Conservation (phyloP, 2,888 invertebrate species). For the Cephus runcator region DNA sequence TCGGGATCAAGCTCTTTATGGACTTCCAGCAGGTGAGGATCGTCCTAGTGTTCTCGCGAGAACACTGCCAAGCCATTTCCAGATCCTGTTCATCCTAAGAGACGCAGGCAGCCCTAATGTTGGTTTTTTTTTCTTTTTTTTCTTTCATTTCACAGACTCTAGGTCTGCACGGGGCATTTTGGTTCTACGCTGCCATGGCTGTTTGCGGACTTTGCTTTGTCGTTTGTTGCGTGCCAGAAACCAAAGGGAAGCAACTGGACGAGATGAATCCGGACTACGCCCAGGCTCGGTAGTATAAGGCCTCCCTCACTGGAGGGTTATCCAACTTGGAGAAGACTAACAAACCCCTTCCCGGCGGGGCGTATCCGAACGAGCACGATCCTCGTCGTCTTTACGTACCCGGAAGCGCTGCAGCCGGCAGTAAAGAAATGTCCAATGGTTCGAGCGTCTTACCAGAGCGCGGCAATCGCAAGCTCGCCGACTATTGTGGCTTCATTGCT, state of each 20-base stretch:
- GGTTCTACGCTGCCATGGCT: constrained; percentile 87
- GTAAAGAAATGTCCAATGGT: background rate
- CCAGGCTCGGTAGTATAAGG: constrained; percentile 65
- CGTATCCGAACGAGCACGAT: constrained; percentile 55
- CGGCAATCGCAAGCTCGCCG: constrained; percentile 41
- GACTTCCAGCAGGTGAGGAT: constrained; percentile 74
- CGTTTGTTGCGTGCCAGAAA: constrained; percentile 88
- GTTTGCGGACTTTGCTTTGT: constrained; percentile 86
- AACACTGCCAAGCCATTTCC: background rate
- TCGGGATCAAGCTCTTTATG: constrained; percentile 87
- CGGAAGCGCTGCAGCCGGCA: constrained; percentile 12
- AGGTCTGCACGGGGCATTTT: constrained; percentile 86
- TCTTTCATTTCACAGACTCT: constrained; percentile 67
- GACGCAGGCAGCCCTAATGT: background rate
- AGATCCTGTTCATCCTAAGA: background rate
- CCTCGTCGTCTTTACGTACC: constrained; percentile 45
- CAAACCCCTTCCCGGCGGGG: constrained; percentile 55
- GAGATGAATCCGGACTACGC: constrained; percentile 84
- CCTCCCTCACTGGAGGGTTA: constrained; percentile 62
- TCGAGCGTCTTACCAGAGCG: constrained; percentile 18
- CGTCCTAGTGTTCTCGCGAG: background rate
- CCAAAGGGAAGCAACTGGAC: constrained; percentile 88
- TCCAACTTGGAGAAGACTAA: constrained; percentile 58
- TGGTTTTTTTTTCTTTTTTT: too few species aligned
- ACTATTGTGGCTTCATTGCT: constrained; percentile 54